phyloP scores from a whole-genome alignment of 2,888 invertebrate genomes.

The Diloba caeruleocephala region DNA sequence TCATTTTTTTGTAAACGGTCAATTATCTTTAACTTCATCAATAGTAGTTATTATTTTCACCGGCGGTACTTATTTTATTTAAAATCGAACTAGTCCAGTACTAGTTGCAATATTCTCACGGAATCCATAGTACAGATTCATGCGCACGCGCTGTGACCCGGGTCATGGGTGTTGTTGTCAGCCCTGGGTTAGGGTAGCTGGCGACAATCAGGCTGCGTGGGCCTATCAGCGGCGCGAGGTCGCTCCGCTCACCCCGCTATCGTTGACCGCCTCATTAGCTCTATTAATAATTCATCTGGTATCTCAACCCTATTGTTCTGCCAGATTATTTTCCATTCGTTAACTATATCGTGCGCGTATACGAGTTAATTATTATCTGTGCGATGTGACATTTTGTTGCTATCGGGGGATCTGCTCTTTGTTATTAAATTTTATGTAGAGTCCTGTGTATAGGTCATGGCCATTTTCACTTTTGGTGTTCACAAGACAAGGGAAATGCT shows the following conservation, averaged over 20 bases:
- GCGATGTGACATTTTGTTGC: slow-evolving; percentile 47
- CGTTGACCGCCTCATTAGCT: slow-evolving; percentile 81
- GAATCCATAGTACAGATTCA: slow-evolving; percentile 18
- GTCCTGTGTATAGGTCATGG: slow-evolving; percentile 25
- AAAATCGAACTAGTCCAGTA: not conserved
- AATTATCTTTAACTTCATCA: too few species aligned
- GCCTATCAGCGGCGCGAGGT: slow-evolving; percentile 85
- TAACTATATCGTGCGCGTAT: slow-evolving; percentile 51
- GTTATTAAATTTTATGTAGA: slow-evolving; percentile 9
- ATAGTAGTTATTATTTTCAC: too few species aligned
- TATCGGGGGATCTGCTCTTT: slow-evolving; percentile 35
- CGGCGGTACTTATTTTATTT: too few species aligned
- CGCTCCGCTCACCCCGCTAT: slow-evolving; percentile 84
- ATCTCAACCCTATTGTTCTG: slow-evolving; percentile 82
- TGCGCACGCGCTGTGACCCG: slow-evolving; percentile 18
- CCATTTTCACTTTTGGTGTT: slow-evolving; percentile 7
- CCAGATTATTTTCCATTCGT: slow-evolving; percentile 78
- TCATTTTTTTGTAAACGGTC: too few species aligned
- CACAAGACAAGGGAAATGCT: not conserved
- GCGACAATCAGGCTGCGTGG: slow-evolving; percentile 89
- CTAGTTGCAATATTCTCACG: slow-evolving; percentile 1
- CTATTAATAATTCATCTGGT: slow-evolving; percentile 86
- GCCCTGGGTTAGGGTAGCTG: slow-evolving; percentile 71
- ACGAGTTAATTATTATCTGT: slow-evolving; percentile 56
- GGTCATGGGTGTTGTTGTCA: slow-evolving; percentile 29